Evolutionary conservation across 2,113 vertebrate species (phyloP).

Genomic region (Pygathrix nemaeus): DNA sequence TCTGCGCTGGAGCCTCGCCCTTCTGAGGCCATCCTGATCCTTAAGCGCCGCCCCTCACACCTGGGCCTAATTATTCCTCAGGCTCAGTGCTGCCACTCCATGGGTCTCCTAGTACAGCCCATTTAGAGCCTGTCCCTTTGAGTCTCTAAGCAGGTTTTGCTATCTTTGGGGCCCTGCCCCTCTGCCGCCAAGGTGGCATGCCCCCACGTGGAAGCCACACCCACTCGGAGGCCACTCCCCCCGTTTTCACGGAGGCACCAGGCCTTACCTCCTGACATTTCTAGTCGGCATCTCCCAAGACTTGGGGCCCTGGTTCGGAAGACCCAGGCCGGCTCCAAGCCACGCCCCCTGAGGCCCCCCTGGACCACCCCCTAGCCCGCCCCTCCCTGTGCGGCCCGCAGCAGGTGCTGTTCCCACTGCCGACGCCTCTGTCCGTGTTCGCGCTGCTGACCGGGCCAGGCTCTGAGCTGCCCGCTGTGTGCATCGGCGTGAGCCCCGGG

Average conservation of each 20-base stretch:
- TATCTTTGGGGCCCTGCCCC: not conserved
- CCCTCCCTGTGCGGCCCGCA: constrained; percentile 54
- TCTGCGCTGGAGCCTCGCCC: not conserved
- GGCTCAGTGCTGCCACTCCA: not conserved
- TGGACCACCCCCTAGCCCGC: not conserved
- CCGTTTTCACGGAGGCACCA: not conserved
- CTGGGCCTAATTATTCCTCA: not conserved
- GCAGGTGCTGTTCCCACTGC: constrained; percentile 93
- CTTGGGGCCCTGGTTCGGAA: not conserved
- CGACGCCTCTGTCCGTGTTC: constrained; percentile 89
- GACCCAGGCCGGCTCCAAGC: not conserved
- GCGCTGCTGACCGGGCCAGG: constrained; percentile 87
- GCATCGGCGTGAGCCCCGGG: constrained; percentile 86
- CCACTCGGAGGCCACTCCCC: not conserved
- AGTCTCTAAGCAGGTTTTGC: not conserved
- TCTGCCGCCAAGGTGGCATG: not conserved
- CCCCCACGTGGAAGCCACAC: not conserved
- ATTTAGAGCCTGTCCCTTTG: not conserved
- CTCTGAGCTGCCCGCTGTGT: constrained; percentile 91
- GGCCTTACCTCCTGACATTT: not conserved
- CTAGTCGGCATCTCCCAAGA: not conserved
- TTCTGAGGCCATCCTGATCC: not conserved
- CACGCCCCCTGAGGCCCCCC: not conserved
- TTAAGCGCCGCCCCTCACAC: not conserved
- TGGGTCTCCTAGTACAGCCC: not conserved